Conservation (phyloP, 2,797 vertebrate species). For the Moxostoma hubbsi region DNA sequence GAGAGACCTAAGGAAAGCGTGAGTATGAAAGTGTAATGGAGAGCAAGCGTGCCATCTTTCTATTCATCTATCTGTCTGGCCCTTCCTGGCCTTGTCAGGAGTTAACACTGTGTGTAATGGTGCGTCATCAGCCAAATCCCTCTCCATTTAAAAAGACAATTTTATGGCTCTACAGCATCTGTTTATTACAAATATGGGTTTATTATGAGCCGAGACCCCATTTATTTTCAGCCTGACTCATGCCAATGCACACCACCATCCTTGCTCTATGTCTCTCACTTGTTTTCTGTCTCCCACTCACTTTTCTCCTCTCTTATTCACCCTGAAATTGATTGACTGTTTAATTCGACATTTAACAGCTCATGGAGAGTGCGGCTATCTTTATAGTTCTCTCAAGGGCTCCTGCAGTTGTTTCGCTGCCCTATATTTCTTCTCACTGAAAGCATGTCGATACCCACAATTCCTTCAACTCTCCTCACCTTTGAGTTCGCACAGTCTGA, state of each 20-base stretch:
- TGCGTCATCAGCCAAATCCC: constrained; percentile 55
- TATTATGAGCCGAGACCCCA: constrained; percentile 42
- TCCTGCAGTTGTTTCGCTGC: constrained; percentile 31
- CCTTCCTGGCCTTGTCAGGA: constrained; percentile 18
- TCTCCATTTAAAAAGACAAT: constrained; percentile 50
- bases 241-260: constrained; percentile 24
- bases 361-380: constrained; percentile 30
- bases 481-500: constrained; percentile 15
- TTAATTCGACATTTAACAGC: constrained; percentile 54
- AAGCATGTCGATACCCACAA: constrained; percentile 50
- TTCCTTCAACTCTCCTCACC: constrained; percentile 17
- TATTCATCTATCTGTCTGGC: constrained; percentile 38
- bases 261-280: constrained; percentile 31
- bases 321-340: constrained; percentile 50
- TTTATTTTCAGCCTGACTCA: constrained; percentile 38
- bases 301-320: constrained; percentile 32
- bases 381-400: constrained; percentile 48
- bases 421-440: constrained; percentile 43
- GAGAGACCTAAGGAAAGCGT: background rate
- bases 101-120: constrained; percentile 36
- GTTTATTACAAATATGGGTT: constrained; percentile 41
- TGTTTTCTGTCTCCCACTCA: too few species aligned
- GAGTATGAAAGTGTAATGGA: constrained; percentile 32
- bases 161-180: constrained; percentile 27
- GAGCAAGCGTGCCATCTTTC: constrained; percentile 27